Conservation (phyloP, 2,888 invertebrate genomes). For the Pachydiplax longipennis region DNA sequence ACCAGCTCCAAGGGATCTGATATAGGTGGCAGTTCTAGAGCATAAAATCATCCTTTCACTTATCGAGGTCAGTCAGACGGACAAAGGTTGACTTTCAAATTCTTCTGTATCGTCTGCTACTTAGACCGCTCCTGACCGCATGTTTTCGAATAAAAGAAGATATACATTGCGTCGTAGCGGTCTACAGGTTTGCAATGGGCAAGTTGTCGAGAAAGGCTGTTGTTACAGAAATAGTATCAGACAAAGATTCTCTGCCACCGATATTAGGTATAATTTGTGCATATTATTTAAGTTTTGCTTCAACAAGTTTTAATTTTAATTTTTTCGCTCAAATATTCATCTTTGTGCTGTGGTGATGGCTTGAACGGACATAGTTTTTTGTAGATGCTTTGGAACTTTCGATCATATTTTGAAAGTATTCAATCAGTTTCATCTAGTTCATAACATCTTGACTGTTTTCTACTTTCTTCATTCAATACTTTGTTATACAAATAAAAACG, state of each 20-base stretch:
- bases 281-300: no score
- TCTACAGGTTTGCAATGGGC: background rate
- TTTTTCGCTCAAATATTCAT: no score
- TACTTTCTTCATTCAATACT: no score
- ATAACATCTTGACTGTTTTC: no score
- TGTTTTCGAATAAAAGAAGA: background rate
- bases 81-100: background rate
- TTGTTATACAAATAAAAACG: no score
- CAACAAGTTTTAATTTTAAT: no score
- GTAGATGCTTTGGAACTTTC: no score
- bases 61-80: background rate
- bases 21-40: slow-evolving; percentile 10
- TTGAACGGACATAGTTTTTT: no score
- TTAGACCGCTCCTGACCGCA: no score
- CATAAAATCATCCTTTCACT: slow-evolving; percentile 2
- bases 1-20: background rate
- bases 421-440: no score
- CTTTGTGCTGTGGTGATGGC: no score
- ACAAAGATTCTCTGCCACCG: background rate
- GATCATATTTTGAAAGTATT: no score
- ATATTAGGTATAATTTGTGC: background rate
- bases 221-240: background rate
- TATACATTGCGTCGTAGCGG: background rate
- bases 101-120: background rate
- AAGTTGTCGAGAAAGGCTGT: slow-evolving; percentile 10